Percentiles rank a stretch among this genome's conserved stretches.
Conservation (phyloP, 2,797 vertebrate species). For the Malacoctenus gilli region DNA sequence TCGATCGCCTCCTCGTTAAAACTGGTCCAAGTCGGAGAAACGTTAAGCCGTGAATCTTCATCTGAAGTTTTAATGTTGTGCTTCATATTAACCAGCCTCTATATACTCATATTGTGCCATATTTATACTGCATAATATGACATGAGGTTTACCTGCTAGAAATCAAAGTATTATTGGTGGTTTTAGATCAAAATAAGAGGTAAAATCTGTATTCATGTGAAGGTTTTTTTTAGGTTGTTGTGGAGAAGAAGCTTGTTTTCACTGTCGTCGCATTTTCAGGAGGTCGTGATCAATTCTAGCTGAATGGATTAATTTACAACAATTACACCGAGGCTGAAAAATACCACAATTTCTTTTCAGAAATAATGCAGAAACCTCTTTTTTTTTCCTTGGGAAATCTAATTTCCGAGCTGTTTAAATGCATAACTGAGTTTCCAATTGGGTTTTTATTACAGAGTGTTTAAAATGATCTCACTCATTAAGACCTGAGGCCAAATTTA, state of each 20-base stretch:
- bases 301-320: not conserved
- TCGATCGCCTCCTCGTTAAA: no score
- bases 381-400: not conserved
- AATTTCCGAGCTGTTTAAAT: not conserved
- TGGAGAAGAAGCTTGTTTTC: no score
- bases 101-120: not conserved
- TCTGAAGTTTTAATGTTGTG: no score
- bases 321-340: not conserved
- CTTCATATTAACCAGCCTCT: not conserved
- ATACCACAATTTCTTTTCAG: not conserved
- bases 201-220: no score
- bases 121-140: no score
- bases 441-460: not conserved
- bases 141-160: no score
- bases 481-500: no score
- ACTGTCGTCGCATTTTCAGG: not conserved
- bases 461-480: not conserved
- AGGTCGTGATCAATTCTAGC: not conserved
- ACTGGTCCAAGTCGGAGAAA: no score
- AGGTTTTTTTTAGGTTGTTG: no score
- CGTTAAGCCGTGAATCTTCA: no score
- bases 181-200: no score
- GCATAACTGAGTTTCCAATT: not conserved
- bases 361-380: not conserved
- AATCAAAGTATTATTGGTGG: no score